Evolutionary conservation across 2,113 vertebrate genomes (phyloP).

Genomic region (Callospermophilus lateralis): DNA sequence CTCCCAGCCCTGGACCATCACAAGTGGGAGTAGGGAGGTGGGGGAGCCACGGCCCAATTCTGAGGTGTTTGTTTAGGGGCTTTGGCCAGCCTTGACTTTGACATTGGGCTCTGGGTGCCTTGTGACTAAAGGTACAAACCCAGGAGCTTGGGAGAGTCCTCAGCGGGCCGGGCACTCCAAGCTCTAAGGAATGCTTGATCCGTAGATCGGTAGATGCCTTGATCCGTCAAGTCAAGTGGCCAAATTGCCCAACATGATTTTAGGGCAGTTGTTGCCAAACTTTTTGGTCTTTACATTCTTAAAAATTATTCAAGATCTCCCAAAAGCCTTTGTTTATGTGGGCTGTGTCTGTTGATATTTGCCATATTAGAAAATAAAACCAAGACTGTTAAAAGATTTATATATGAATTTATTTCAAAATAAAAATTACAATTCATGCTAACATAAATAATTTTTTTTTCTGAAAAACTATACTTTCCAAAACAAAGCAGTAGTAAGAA

Average conservation of each 20-base stretch:
- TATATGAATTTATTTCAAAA: neutral
- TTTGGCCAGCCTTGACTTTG: neutral
- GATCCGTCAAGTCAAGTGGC: neutral
- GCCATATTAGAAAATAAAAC: neutral
- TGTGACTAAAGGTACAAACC: neutral
- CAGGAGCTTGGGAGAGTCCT: neutral
- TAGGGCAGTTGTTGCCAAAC: too few species aligned
- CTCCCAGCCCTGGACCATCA: too few species aligned
- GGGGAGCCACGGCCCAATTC: too few species aligned
- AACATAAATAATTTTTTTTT: neutral
- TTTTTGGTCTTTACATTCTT: neutral
- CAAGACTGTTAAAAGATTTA: neutral
- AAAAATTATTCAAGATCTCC: neutral
- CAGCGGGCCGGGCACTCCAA: neutral
- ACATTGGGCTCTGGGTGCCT: neutral
- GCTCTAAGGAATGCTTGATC: neutral
- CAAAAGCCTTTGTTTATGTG: neutral
- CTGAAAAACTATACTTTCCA: neutral
- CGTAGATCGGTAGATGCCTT: too few species aligned
- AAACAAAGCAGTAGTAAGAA: neutral
- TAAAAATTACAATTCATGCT: neutral
- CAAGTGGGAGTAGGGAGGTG: too few species aligned
- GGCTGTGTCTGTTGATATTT: neutral
- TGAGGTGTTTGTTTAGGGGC: too few species aligned
- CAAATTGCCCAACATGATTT: neutral